phyloP scores from a whole-genome alignment of 2,888 invertebrate species.

The Agrotis exclamationis region DNA sequence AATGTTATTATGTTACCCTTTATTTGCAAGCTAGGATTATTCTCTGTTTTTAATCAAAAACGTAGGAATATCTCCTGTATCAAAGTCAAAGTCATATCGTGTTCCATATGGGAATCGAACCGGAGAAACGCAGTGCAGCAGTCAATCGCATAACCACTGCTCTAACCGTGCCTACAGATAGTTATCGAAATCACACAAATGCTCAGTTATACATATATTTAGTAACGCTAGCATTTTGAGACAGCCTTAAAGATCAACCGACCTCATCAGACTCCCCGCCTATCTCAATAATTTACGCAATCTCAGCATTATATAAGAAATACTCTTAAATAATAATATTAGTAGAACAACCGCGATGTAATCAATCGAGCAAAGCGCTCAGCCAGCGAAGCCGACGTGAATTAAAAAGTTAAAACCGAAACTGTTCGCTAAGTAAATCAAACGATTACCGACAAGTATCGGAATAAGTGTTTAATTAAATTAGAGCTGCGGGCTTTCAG shows the following conservation, averaged over 20 bases:
- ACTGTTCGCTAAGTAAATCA: constrained; percentile 44
- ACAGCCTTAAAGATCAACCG: background rate
- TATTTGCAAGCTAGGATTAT: no score
- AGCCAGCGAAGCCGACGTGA: constrained; percentile 30
- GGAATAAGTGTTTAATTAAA: constrained; percentile 56
- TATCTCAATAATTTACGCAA: constrained; percentile 10
- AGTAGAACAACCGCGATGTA: constrained; percentile 24
- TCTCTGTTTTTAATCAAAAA: no score
- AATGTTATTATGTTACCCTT: background rate
- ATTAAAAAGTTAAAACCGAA: constrained; percentile 51
- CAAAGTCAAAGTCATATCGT: no score
- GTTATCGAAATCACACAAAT: background rate
- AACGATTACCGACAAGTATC: constrained; percentile 54
- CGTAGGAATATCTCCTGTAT: no score
- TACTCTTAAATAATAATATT: constrained; percentile 8
- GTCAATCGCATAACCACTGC: no score
- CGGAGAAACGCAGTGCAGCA: no score
- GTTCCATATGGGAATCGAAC: no score
- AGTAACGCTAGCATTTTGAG: background rate
- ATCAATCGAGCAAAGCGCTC: constrained; percentile 35
- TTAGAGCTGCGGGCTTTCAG: constrained; percentile 45
- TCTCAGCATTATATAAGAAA: constrained; percentile 25
- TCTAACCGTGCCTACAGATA: background rate
- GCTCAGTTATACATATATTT: background rate
- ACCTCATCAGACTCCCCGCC: background rate